phyloP scores from a whole-genome alignment of 2,113 vertebrate species.

The Podilymbus podiceps region DNA sequence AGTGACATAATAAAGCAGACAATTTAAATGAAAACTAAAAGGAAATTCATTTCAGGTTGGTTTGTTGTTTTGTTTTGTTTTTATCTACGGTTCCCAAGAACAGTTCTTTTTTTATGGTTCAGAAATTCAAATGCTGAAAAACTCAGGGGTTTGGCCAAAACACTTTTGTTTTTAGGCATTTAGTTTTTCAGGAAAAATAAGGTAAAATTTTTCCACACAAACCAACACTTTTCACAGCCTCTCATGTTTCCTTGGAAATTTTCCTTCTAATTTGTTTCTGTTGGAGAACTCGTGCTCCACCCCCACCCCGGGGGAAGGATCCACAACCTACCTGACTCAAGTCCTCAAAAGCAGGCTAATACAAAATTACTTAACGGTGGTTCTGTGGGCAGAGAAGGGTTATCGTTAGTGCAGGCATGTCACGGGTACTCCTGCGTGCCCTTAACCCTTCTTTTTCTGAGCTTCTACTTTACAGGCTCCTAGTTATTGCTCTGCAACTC shows the following conservation, averaged over 20 bases:
- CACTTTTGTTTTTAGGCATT: conserved; percentile 1
- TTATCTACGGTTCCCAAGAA: background rate
- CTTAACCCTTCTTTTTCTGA: background rate
- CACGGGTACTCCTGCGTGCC: background rate
- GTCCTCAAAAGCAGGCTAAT: background rate
- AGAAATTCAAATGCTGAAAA: conserved; percentile 24
- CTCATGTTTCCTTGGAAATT: conserved; percentile 44
- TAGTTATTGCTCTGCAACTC: background rate
- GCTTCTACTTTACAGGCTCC: background rate
- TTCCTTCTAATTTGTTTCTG: conserved; percentile 40
- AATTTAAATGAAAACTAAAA: conserved; percentile 25
- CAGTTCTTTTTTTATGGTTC: background rate
- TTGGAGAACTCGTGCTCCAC: background rate
- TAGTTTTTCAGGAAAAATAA: conserved; percentile 35
- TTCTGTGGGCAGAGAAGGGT: background rate
- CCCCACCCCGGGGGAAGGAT: background rate
- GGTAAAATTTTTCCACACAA: conserved; percentile 19
- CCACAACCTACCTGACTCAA: background rate
- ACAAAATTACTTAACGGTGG: background rate
- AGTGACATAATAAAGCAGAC: background rate
- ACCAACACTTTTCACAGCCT: conserved; percentile 21
- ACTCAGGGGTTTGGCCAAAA: background rate
- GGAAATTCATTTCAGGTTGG: background rate
- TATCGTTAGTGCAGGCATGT: background rate
- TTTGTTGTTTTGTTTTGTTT: no score